These are phyloP conservation scores for Geopemphigus sp. DNA, from an alignment of 1,140 invertebrate species.

Conservation along the genomic window DNA sequence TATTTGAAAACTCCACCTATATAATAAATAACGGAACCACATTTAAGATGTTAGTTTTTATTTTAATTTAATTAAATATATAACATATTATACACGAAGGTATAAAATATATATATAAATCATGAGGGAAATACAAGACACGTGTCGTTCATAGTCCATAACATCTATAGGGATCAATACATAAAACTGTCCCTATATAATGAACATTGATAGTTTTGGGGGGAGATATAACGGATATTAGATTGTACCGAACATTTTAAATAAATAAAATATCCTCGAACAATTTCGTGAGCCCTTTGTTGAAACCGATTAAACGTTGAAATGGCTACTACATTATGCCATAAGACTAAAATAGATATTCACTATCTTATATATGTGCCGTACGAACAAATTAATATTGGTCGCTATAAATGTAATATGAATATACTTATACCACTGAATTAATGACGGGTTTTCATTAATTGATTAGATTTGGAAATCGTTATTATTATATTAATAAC, in stretches of 20 bases:
- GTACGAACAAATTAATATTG: background rate
- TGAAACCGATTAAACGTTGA: background rate
- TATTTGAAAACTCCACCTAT: background rate
- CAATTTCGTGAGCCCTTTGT: background rate
- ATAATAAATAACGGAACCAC: background rate
- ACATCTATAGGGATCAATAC: conserved; percentile 26
- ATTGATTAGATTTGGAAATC: too few relatives aligned
- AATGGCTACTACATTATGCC: background rate
- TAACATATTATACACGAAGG: background rate
- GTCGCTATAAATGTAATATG: background rate
- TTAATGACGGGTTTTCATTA: too few relatives aligned
- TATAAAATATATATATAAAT: background rate
- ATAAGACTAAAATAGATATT: conserved; percentile 6
- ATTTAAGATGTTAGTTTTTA: conserved; percentile 25
- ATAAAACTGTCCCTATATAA: conserved; percentile 31
- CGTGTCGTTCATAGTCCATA: background rate
- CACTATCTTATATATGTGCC: background rate
- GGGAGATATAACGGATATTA: background rate
- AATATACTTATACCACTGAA: too few relatives aligned
- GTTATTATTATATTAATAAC: too few relatives aligned
- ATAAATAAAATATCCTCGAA: conserved; percentile 3
- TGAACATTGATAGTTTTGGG: background rate
- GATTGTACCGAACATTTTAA: background rate
- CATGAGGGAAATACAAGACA: conserved; percentile 6
- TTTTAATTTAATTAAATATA: conserved; percentile 24